phyloP scores from a whole-genome alignment of 2,113 vertebrate genomes.

The Azemiops feae region DNA sequence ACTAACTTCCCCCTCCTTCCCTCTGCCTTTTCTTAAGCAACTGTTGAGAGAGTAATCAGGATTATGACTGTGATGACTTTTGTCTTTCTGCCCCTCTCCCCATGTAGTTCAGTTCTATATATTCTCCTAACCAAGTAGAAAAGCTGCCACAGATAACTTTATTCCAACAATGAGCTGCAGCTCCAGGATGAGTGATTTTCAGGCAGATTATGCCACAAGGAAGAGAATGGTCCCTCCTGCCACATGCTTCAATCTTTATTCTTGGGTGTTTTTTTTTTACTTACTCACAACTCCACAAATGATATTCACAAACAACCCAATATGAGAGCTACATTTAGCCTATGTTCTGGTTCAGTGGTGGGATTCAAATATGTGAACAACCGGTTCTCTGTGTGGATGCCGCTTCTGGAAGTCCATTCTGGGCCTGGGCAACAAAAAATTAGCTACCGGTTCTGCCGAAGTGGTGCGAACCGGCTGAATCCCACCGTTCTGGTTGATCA shows the following conservation, averaged over 20 bases:
- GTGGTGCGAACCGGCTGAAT: too few relatives aligned
- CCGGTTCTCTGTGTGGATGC: too few relatives aligned
- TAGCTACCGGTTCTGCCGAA: too few relatives aligned
- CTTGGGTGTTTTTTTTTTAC: neutral
- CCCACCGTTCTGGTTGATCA: neutral
- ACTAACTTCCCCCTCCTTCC: neutral
- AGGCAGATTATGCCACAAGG: neutral
- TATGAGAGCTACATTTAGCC: neutral
- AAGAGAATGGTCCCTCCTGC: neutral
- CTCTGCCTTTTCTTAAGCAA: neutral
- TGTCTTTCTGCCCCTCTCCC: neutral
- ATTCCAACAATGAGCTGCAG: neutral
- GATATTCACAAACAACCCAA: neutral
- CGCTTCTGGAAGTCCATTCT: too few relatives aligned
- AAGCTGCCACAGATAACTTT: neutral
- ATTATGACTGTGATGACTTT: neutral
- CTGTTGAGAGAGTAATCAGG: neutral
- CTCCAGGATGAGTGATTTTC: neutral
- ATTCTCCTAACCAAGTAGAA: neutral
- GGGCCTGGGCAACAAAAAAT: too few relatives aligned
- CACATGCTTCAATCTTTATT: neutral
- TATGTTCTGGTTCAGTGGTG: too few relatives aligned
- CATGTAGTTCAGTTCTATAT: neutral
- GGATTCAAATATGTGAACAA: too few relatives aligned
- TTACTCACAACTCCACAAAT: neutral